Evolutionary conservation across 2,888 invertebrate genomes (phyloP).

Genomic region (Lycaena phlaeas): DNA sequence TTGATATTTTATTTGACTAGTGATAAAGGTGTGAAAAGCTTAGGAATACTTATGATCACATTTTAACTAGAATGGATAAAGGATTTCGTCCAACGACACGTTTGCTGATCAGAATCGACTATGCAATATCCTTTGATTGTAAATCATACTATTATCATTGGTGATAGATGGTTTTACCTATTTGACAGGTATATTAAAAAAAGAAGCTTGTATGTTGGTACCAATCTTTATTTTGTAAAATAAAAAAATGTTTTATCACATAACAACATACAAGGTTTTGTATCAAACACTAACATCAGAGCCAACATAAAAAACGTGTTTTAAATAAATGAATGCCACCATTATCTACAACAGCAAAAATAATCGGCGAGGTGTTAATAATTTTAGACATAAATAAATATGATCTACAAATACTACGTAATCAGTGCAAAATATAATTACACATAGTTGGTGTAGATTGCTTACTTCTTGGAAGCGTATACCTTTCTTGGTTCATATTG

Average conservation of each 20-base stretch:
- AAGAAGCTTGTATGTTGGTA: slow-evolving; percentile 38
- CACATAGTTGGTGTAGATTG: slow-evolving; percentile 31
- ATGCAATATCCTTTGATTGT: no score
- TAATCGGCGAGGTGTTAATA: slow-evolving; percentile 24
- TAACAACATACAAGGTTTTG: slow-evolving; percentile 47
- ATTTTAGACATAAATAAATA: slow-evolving; percentile 29
- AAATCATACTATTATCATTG: no score
- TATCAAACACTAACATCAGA: slow-evolving; percentile 40
- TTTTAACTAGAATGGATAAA: no score
- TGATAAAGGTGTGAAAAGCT: no score
- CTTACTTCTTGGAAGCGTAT: slow-evolving; percentile 27
- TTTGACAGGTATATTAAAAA: no score
- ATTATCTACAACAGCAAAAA: slow-evolving; percentile 37
- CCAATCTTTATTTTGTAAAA: slow-evolving; percentile 44
- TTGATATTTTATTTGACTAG: no score
- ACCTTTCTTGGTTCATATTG: slow-evolving; percentile 21
- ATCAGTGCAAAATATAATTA: slow-evolving; percentile 40
- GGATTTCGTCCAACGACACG: no score
- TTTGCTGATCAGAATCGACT: no score
- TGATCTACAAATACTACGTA: slow-evolving; percentile 37
- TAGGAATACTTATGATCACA: no score
- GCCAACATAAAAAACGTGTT: slow-evolving; percentile 39
- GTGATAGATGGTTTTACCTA: no score
- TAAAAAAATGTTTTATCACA: slow-evolving; percentile 42
- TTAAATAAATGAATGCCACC: slow-evolving; percentile 39